Evolutionary conservation across 2,888 invertebrate species (phyloP), one percentile per base, ranked within the genome.

Genomic region (Priapulus caudatus): DNA sequence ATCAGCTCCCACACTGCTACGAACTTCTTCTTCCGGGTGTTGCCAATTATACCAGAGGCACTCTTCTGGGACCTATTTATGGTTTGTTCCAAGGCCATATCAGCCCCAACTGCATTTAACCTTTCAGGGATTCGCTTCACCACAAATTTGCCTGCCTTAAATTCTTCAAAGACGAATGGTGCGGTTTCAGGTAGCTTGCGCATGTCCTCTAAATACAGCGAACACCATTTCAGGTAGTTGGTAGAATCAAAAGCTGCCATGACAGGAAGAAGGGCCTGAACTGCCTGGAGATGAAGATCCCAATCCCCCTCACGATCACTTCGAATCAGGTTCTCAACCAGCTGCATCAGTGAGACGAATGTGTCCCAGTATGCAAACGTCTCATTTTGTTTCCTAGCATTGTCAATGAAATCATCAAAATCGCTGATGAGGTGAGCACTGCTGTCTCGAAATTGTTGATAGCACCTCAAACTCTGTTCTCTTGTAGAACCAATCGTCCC

Each of bases 41-140:
- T 45, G 3, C 51, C 51, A 47, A 51, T 51, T 5, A 51, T 24
- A 16, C 51, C 51, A 51, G 22, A 20, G 19, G 45, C 46, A 23
- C 51, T 18, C 19, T 47, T 51, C 3, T 43, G 45, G 20, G 50
- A 50, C 3, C 43, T 20, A 16, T 51, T 51, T 2, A 51, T 51
- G 4, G 45, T 51, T n/a, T 51, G 46, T n/a, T 46, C 51, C 16
- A 51, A 18, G 22, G 45, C 46, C 22, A 23, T 22, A n/a, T 46
- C 51, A 3, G 45, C 45, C 4, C 51, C 51, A 47, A 51, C 51
- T 22, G 51, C 51, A 47, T n/a, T 51, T 23, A 51, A 51, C n/a
- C 22, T 23, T 10, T 46, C 51, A n/a, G 45, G 51, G 10, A 22
- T 51, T 2, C 46, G 45, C 16, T 51, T 51, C 45, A 51, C 46